Evolutionary conservation across 1,140 invertebrate species (phyloP), one percentile per base, ranked within the genome.

Genomic region (Hypsibius dujardini): DNA sequence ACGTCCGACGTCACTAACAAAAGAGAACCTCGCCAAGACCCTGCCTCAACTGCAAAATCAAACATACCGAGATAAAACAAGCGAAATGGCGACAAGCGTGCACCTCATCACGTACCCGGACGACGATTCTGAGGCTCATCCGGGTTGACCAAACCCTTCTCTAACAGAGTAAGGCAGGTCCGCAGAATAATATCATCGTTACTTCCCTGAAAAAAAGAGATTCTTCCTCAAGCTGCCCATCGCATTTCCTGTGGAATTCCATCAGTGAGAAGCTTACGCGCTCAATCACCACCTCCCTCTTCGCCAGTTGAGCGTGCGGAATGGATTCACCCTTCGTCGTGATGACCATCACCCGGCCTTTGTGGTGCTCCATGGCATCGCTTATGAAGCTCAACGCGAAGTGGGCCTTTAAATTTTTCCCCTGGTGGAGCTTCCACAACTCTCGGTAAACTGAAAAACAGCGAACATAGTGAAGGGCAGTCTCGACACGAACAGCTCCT

Each of bases 381-480:
- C 42, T 67, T 7, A 67, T 67, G 62, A 67, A 67, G 42, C 62
- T 67, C 62, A 67, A 67, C 12, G 62, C 62, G 45, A 15, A 15
- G 12, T 45, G 42, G 3, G 62, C 62, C 45, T 67, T 67, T 3
- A 45, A 3, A 67, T 67, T 67, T 42, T 67, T 67, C 12, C 42
- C 3, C 7, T 12, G 3, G 62, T 67, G 62, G 7, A 67, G 42
- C 42, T 67, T 67, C 3, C 42, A 67, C 42, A 67, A 45, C 42
- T 67, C 62, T 15, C 62, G 62, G 42, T 67, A 67, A 67, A 67
- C 62, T 67, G 45, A 67, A 42, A 67, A 56, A 56, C 50, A 56
- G 7, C 50, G 50, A 56, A 12, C n/a, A 56, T 28, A 28, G 28
- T 28, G 28, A 28, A 28, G 28, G 28, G 28, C 28, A 28, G 28